Conservation (phyloP, 2,797 vertebrate genomes). For the Girardinus metallicus region DNA sequence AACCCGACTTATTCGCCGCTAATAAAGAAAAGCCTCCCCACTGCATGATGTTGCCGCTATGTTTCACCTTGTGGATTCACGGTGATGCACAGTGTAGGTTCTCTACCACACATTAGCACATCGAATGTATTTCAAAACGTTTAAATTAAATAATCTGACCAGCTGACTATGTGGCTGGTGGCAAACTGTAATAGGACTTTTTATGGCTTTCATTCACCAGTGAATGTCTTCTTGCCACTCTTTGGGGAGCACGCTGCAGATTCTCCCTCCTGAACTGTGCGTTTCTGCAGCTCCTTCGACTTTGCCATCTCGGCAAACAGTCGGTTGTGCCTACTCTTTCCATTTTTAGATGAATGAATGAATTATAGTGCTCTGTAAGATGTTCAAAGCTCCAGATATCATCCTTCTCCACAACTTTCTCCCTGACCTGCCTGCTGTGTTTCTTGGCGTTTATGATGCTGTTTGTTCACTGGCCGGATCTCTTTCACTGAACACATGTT, state of each 20-base stretch:
- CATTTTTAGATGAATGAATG: not conserved
- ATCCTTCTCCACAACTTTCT: not conserved
- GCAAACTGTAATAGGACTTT: not conserved
- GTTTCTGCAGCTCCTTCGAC: not conserved
- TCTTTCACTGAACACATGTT: not conserved
- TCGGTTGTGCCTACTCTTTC: not conserved
- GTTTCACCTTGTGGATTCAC: not conserved
- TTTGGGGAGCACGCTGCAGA: not conserved
- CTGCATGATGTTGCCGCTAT: not conserved
- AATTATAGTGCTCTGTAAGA: not conserved
- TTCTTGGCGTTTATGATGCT: not conserved
- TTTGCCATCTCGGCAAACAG: not conserved
- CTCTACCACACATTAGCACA: not conserved
- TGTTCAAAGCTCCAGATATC: not conserved
- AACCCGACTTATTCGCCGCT: not conserved
- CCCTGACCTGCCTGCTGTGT: not conserved
- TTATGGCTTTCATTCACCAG: not conserved
- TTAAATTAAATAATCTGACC: not conserved
- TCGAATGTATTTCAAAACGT: not conserved
- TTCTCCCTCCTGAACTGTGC: not conserved
- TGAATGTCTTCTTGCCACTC: not conserved
- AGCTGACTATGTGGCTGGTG: not conserved
- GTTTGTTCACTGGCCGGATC: not conserved
- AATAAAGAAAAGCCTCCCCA: not conserved
- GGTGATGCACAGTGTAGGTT: not conserved